Conservation (phyloP, 2,797 vertebrate species). For the Hemitrygon akajei region DNA sequence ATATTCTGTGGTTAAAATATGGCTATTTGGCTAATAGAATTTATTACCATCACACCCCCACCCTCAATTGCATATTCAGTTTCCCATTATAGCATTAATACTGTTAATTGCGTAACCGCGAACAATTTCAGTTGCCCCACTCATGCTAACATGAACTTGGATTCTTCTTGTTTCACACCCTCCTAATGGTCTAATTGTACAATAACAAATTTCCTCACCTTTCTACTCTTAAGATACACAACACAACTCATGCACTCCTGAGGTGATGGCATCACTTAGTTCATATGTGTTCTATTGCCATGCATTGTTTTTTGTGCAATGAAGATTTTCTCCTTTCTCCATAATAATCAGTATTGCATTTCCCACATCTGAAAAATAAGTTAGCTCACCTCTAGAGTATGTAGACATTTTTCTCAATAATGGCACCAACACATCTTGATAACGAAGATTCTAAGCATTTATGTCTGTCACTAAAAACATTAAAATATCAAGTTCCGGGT, state of each 20-base stretch:
- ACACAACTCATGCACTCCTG: not conserved
- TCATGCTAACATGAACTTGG: not conserved
- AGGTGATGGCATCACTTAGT: not conserved
- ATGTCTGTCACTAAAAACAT: not conserved
- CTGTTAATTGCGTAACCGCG: not conserved
- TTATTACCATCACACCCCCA: not conserved
- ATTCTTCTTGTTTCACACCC: not conserved
- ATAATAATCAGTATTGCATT: not conserved
- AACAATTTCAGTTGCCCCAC: not conserved
- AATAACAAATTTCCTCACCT: not conserved
- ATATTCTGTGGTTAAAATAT: not conserved
- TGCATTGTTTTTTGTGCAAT: not conserved
- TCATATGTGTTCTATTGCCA: not conserved
- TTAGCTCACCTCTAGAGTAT: not conserved
- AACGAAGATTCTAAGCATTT: not conserved
- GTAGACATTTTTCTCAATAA: not conserved
- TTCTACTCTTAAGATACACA: not conserved
- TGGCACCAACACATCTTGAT: not conserved
- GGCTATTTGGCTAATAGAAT: not conserved
- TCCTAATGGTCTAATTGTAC: not conserved
- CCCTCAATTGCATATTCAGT: not conserved
- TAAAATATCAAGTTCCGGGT: not conserved
- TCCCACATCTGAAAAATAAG: not conserved
- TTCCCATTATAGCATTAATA: not conserved
- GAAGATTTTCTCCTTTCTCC: not conserved